Conservation (phyloP, 2,113 vertebrate species). For the Rana temporaria region DNA sequence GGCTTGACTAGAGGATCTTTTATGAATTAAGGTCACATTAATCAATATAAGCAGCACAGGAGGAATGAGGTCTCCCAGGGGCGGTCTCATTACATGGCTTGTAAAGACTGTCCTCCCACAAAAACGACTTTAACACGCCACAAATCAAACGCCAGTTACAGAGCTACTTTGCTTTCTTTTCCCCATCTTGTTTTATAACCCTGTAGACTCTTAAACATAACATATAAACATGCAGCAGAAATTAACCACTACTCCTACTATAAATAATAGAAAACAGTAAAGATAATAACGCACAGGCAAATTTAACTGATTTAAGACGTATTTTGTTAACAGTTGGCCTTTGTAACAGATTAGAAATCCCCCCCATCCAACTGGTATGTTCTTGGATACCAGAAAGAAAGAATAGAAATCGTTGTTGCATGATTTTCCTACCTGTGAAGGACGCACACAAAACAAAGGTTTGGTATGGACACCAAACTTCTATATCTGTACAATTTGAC, state of each 20-base stretch:
- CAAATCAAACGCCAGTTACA: constrained; percentile 82
- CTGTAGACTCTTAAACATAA: not conserved
- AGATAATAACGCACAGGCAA: no score
- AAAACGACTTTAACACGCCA: constrained; percentile 80
- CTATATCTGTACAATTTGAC: no score
- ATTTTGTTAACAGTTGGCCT: no score
- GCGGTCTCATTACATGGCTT: constrained; percentile 81
- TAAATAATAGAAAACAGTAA: not conserved
- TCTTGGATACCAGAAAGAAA: no score
- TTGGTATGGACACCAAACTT: no score
- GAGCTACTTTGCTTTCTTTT: constrained; percentile 67
- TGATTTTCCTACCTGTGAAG: no score
- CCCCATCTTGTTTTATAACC: not conserved
- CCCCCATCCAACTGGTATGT: no score
- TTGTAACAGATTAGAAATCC: no score
- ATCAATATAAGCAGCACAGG: constrained; percentile 82
- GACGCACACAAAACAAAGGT: no score
- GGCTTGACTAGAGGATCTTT: constrained; percentile 78
- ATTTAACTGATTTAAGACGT: no score
- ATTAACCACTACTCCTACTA: constrained; percentile 1
- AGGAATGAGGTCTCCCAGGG: constrained; percentile 76
- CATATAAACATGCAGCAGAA: not conserved
- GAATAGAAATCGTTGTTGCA: no score
- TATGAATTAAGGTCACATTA: constrained; percentile 83
- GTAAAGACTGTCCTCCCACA: constrained; percentile 81